phyloP scores from a whole-genome alignment of 2,888 invertebrate genomes.

The Scaptomyza tumidula region DNA sequence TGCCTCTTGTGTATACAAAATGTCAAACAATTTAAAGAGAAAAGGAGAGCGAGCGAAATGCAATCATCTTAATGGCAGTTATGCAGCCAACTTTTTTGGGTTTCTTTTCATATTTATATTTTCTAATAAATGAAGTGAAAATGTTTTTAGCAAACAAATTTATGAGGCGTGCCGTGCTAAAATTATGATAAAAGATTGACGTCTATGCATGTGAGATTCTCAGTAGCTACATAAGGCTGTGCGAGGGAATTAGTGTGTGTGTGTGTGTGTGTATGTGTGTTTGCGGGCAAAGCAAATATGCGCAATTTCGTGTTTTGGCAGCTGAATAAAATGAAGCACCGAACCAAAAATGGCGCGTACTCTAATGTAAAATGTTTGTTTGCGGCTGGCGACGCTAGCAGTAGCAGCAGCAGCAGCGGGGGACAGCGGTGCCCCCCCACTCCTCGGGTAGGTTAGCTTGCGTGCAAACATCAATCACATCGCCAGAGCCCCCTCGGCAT shows the following conservation, averaged over 20 bases:
- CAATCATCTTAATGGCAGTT: slow-evolving; percentile 27
- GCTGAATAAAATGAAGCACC: slow-evolving; percentile 62
- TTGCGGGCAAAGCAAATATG: slow-evolving; percentile 68
- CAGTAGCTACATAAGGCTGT: slow-evolving; percentile 4
- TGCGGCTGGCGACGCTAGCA: slow-evolving; percentile 55
- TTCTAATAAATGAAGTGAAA: slow-evolving; percentile 78
- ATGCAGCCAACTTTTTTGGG: neutral
- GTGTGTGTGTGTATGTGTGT: slow-evolving; percentile 10
- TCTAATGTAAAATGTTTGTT: slow-evolving; percentile 77
- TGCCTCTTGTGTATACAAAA: slow-evolving; percentile 33
- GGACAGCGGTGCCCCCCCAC: slow-evolving; percentile 5
- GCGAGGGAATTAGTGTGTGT: slow-evolving; percentile 2
- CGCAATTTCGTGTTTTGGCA: slow-evolving; percentile 79
- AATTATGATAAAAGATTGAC: slow-evolving; percentile 76
- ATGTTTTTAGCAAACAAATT: slow-evolving; percentile 77
- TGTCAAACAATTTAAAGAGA: slow-evolving; percentile 30
- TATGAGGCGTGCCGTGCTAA: slow-evolving; percentile 68
- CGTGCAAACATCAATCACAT: slow-evolving; percentile 73
- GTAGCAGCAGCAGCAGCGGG: neutral
- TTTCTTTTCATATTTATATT: slow-evolving; percentile 35
- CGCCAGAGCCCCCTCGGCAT: slow-evolving; percentile 13
- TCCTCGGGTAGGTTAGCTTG: slow-evolving; percentile 38
- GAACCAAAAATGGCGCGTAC: slow-evolving; percentile 77
- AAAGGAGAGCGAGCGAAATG: slow-evolving; percentile 19
- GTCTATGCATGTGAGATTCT: slow-evolving; percentile 8